Conservation (phyloP, 2,888 invertebrate genomes). For the Calliopum simillimum region DNA sequence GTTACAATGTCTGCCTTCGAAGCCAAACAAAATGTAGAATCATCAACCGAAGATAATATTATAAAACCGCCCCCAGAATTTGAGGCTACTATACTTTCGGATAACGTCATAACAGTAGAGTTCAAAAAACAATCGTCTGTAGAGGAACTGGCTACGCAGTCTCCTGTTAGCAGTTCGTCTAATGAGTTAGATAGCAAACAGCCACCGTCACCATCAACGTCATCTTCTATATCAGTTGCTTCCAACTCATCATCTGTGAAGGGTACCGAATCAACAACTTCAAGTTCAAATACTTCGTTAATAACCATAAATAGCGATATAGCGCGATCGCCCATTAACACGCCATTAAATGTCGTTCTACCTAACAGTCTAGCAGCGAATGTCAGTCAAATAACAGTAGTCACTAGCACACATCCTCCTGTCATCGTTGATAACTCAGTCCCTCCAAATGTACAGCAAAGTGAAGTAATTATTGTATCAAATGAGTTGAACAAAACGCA, state of each 20-base stretch:
- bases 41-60: constrained; percentile 38
- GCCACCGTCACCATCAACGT: constrained; percentile 60
- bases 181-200: constrained; percentile 51
- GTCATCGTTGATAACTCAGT: constrained; percentile 75
- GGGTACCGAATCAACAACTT: constrained; percentile 37
- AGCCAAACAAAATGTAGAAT: constrained; percentile 16
- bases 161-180: constrained; percentile 47
- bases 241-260: constrained; percentile 52
- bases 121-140: constrained; percentile 43
- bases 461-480: constrained; percentile 85
- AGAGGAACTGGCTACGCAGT: constrained; percentile 27
- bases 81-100: constrained; percentile 42
- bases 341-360: constrained; percentile 68
- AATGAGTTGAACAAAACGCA: constrained; percentile 78
- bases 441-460: constrained; percentile 53
- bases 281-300: constrained; percentile 63
- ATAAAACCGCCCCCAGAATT: constrained; percentile 52
- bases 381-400: constrained; percentile 84
- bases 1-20: not conserved
- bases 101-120: constrained; percentile 46
- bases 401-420: constrained; percentile 84
- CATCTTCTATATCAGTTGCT: constrained; percentile 58
- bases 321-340: constrained; percentile 56
- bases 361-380: constrained; percentile 80
- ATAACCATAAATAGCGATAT: constrained; percentile 65